Conservation (phyloP, 2,888 invertebrate species). For the Orthonevra nobilis region DNA sequence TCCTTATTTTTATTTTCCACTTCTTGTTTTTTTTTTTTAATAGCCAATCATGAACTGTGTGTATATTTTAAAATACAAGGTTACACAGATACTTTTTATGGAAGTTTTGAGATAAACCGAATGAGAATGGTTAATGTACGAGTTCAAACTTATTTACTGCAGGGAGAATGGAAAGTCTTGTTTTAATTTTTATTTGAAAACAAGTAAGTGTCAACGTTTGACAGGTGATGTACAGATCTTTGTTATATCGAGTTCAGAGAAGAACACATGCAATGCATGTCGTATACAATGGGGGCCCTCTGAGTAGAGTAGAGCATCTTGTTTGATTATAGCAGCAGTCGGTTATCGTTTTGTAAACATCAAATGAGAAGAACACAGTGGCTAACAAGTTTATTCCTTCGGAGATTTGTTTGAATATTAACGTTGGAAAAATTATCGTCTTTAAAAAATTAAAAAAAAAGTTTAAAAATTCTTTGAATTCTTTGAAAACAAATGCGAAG, state of each 20-base stretch:
- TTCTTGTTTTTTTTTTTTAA: too few relatives aligned
- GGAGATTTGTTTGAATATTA: too few relatives aligned
- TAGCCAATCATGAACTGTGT: slow-evolving; percentile 1
- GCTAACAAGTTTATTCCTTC: neutral
- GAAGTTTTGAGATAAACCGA: slow-evolving; percentile 40
- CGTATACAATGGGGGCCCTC: slow-evolving; percentile 4
- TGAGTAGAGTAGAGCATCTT: slow-evolving; percentile 6
- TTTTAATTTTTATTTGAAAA: neutral
- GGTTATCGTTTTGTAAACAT: slow-evolving; percentile 49
- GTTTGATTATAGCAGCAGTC: slow-evolving; percentile 34
- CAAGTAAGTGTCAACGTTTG: slow-evolving; percentile 22
- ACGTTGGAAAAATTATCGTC: too few relatives aligned
- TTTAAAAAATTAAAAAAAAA: too few relatives aligned
- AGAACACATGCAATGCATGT: slow-evolving; percentile 4
- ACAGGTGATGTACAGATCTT: slow-evolving; percentile 20
- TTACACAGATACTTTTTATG: slow-evolving; percentile 21
- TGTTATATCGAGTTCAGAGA: neutral
- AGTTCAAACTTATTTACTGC: too few relatives aligned
- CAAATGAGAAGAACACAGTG: slow-evolving; percentile 19
- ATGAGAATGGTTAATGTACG: too few relatives aligned
- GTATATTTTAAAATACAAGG: slow-evolving; percentile 1
- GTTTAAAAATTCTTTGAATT: too few relatives aligned
- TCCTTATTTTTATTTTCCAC: slow-evolving; percentile 6
- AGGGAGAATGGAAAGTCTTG: too few relatives aligned
- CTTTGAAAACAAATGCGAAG: too few relatives aligned